Percentiles rank a stretch among this genome's conserved stretches.
Evolutionary conservation across 2,113 vertebrate species (phyloP).

Genomic region (Origma solitaria): DNA sequence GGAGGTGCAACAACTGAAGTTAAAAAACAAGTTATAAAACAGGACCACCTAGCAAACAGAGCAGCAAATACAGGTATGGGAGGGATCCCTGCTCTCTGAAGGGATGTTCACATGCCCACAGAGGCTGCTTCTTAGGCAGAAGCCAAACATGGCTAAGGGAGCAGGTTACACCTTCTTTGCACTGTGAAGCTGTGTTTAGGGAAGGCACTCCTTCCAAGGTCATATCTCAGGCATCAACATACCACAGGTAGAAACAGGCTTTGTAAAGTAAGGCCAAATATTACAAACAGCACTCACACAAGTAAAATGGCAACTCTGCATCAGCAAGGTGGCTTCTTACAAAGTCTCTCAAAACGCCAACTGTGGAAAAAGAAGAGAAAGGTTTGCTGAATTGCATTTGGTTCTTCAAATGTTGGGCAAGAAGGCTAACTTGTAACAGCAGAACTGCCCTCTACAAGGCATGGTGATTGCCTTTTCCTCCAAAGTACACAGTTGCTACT

Average conservation of each 20-base stretch:
- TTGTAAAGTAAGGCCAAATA: not conserved
- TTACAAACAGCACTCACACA: conserved; percentile 81
- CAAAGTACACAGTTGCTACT: not conserved
- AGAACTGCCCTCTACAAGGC: not conserved
- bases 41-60: conserved; percentile 4
- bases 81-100: not conserved
- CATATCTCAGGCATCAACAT: not conserved
- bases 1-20: conserved; percentile 76
- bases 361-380: conserved; percentile 67
- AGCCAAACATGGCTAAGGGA: not conserved
- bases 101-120: not conserved
- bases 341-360: conserved; percentile 80
- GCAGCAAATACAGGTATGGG: not conserved
- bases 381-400: not conserved
- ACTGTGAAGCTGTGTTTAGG: not conserved
- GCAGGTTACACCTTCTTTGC: not conserved
- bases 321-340: conserved; percentile 83
- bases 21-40: conserved; percentile 42
- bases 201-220: not conserved
- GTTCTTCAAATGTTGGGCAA: not conserved
- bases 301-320: conserved; percentile 79
- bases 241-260: not conserved
- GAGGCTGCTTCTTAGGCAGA: not conserved
- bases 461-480: not conserved
- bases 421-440: not conserved